These are phyloP conservation scores for Drosophila arawakana DNA, from an alignment of 1,140 invertebrate species.

Conservation along the genomic window DNA sequence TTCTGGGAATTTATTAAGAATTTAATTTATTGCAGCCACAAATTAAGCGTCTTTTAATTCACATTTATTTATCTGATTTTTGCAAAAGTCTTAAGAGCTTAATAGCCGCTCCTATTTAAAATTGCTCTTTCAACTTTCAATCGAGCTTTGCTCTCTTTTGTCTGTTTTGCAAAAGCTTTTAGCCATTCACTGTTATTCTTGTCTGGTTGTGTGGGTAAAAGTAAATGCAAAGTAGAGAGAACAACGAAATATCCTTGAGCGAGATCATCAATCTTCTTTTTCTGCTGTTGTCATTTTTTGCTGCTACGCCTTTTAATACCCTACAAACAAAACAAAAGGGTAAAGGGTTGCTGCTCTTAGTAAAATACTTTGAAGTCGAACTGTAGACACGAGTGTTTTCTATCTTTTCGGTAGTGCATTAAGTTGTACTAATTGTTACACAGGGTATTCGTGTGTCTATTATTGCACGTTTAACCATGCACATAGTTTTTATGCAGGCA, in stretches of 20 bases:
- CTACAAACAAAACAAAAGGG: not conserved
- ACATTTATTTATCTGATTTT: not conserved
- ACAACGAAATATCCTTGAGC: conserved; percentile 53
- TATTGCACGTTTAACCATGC: not conserved
- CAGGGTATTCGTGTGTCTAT: conserved; percentile 6
- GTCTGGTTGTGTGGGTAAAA: conserved; percentile 1
- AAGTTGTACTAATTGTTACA: not conserved
- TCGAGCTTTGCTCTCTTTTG: conserved; percentile 9
- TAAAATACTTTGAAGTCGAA: too few relatives aligned
- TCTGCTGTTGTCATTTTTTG: conserved; percentile 36
- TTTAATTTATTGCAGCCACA: too few relatives aligned
- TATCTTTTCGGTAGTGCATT: not conserved
- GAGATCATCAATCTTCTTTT: conserved; percentile 62
- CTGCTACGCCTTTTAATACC: conserved; percentile 33
- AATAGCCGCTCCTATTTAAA: conserved; percentile 3
- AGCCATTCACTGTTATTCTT: conserved; percentile 14
- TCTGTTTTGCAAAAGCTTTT: conserved; percentile 25
- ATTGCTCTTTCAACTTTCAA: conserved; percentile 6
- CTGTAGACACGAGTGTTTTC: not conserved
- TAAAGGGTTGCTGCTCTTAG: too few relatives aligned
- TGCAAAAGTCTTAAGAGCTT: not conserved
- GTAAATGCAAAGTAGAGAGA: conserved; percentile 16
- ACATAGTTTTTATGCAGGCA: conserved; percentile 30
- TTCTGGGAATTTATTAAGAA: too few relatives aligned
- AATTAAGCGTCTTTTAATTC: not conserved